Evolutionary conservation across 53 echinoderm and acorn worm genomes (phyloP), one percentile per base, ranked within the genome.

Genomic region (Hippasteria phrygiana): DNA sequence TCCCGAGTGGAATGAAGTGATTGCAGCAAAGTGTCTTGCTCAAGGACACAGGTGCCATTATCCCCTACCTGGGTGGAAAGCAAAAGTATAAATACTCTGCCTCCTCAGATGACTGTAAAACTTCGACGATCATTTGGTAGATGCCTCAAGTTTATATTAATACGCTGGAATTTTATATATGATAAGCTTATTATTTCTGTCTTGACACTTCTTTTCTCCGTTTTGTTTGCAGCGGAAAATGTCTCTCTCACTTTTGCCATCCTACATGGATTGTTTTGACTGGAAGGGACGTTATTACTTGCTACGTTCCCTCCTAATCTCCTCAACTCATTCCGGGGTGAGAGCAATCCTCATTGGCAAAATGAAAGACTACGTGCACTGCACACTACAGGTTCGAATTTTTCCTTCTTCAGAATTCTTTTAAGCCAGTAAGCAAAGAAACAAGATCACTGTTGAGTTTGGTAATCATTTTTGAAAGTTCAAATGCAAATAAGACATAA

Each of bases 221-320:
- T 73, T 63, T 87, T 42, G 12, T 75, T 75, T 59, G 34, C 91
- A 97, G 97, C 92, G 97, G 55, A 88, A 92, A 69, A 90, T 45
- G 24, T 87, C 97, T 4, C 75, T 93, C 43, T 66, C 69, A 6
- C 65, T 95, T 40, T 80, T 97, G 55, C 88, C 92, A 2, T 22
- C 53, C 12, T 97, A 93, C 92, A 93, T 97, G 13, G 80, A 77
- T 11, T 76, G 90, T 37, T 97, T 91, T 79, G 92, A 97, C 71
- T 97, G 93, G 95, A 94, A 97, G 63, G 97, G 97, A 3, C 91
- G 97, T 51, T 92, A 97, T 78, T 73, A 92, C 90, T 85, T 97
- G 72, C 90, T 97, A 6, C 90, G 92, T 20, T 67, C 88, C 3
- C 92, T 95, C 5, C 73, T 97, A 16, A 72, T 79, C 41, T 83